A percentile compares a stretch with the other conserved stretches of the same genome.
These are phyloP conservation scores for Stratiomys singularior DNA, from an alignment of 2,888 invertebrate genomes.

Conservation along the genomic window DNA sequence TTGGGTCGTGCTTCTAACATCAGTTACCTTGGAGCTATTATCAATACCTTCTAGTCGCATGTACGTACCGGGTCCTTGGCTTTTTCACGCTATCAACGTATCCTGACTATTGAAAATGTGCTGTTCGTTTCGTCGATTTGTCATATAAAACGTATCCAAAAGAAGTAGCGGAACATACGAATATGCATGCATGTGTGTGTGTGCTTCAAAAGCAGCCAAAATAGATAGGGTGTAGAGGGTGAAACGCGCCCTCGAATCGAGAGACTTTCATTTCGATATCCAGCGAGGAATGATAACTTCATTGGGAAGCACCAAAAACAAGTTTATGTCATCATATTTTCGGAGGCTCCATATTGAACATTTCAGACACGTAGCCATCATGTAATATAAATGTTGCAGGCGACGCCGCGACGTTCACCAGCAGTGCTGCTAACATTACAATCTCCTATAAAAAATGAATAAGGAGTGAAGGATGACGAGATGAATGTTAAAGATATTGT, in stretches of 20 bases:
- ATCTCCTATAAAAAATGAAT: constrained; percentile 29
- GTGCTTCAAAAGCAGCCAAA: background rate
- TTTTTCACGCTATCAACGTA: no score
- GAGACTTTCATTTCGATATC: constrained; percentile 23
- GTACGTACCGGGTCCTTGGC: background rate
- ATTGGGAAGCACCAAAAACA: constrained; percentile 39
- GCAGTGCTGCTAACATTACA: constrained; percentile 14
- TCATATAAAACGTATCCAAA: constrained; percentile 29
- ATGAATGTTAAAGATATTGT: no score
- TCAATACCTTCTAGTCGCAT: constrained; percentile 3
- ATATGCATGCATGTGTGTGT: background rate
- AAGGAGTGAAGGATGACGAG: background rate
- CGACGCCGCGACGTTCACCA: constrained; percentile 22
- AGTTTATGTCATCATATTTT: constrained; percentile 46
- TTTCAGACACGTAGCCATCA: constrained; percentile 45
- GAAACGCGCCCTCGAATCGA: background rate
- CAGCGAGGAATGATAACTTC: constrained; percentile 39
- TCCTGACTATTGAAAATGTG: constrained; percentile 9
- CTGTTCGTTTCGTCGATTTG: constrained; percentile 18
- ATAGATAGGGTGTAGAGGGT: background rate
- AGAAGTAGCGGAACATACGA: background rate
- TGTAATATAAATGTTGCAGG: constrained; percentile 46
- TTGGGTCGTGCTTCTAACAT: constrained; percentile 24
- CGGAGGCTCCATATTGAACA: constrained; percentile 39
- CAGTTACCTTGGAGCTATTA: constrained; percentile 33